Evolutionary conservation across 2,888 invertebrate genomes (phyloP), one percentile per base, ranked within the genome.

Genomic region (Linyphia triangularis): DNA sequence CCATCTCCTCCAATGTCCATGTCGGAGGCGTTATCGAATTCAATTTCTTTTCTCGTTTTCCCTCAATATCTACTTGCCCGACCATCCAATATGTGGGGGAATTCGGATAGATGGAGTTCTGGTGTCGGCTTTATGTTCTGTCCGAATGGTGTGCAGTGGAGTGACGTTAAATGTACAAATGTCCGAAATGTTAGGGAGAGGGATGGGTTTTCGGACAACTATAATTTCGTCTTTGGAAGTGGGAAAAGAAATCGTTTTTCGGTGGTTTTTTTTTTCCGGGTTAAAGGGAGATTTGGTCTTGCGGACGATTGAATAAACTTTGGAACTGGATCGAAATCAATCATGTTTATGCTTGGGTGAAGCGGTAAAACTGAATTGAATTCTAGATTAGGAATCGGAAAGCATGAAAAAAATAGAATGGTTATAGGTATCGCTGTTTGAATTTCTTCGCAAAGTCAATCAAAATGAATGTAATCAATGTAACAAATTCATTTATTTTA

Each of bases 21-120:
- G 67, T 37, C 59, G 72, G 63, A 63, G 79, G 85, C 73, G 73
- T 88, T 88, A 88, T 88, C 86, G 81, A 88, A 88, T 88, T 88
- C 81, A 75, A 81, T 88, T 88, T 81, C 79, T 69, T 70, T 79
- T 65, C 33, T 61, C 24, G 59, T 65, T 22, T 77, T 69, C 28
- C 51, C 69, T 59, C 33, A 22, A 16, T 85, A 85, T 78, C 61
- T 78, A 33, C 78, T 22, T 22, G 33, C 6, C 10, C 59, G 24
- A 69, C 59, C 57, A 24, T 81, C 70, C 63, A 69, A 85, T 59
- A 65, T 65, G 51, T 79, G 28, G 57, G n/a, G 69, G 24, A 79
- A 67, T 69, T 22, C 67, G 69, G 72, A 61, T 82, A 43, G 81
- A 81, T 88, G 81, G 86, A 88, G 69, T 73, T 63, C 59, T 4